A percentile compares a stretch with the other conserved stretches of the same genome.
Conservation (phyloP, 1,140 invertebrate genomes). For the Drosophila erecta region DNA sequence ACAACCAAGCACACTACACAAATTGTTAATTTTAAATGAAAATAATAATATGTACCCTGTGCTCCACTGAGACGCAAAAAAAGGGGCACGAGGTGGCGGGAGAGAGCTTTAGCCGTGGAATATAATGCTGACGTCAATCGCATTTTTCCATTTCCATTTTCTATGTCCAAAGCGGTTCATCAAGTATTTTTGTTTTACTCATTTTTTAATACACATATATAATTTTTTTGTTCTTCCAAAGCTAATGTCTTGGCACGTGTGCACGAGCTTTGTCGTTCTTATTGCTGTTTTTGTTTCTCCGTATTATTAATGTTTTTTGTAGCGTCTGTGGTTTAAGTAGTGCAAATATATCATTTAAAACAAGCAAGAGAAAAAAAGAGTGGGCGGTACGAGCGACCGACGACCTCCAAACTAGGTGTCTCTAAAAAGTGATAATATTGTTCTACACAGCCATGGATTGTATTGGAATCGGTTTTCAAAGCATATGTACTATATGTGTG, state of each 20-base stretch:
- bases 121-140: conserved; percentile 81
- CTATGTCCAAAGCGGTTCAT: conserved; percentile 69
- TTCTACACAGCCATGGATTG: conserved; percentile 1
- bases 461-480: not conserved
- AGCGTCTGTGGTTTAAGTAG: conserved; percentile 44
- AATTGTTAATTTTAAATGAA: conserved; percentile 72
- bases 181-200: conserved; percentile 63
- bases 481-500: not conserved
- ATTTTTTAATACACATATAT: conserved; percentile 19
- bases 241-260: conserved; percentile 71
- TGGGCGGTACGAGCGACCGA: conserved; percentile 26
- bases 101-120: conserved; percentile 68
- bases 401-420: conserved; percentile 34
- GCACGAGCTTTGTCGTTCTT: conserved; percentile 55
- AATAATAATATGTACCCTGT: conserved; percentile 50
- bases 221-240: conserved; percentile 11
- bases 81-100: not conserved
- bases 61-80: conserved; percentile 7
- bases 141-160: conserved; percentile 79
- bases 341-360: conserved; percentile 68
- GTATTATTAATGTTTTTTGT: conserved; percentile 38
- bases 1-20: conserved; percentile 47
- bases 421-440: conserved; percentile 6
- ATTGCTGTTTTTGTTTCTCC: conserved; percentile 8
- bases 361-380: conserved; percentile 22